Evolutionary conservation across 1,140 invertebrate species (phyloP).

Genomic region (Lasioglossum baleicum): DNA sequence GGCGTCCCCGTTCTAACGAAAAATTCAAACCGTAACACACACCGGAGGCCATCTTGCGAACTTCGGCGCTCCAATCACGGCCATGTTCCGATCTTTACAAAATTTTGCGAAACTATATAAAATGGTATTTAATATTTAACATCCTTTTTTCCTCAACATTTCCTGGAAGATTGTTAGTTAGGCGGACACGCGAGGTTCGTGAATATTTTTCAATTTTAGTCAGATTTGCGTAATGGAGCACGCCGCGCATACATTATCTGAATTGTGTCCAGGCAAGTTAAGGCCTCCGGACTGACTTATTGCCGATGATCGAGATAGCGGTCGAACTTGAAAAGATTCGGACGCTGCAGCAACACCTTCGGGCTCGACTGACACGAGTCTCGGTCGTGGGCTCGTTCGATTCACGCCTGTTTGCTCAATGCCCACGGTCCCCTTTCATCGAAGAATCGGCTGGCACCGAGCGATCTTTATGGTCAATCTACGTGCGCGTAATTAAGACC

Average conservation of each 20-base stretch:
- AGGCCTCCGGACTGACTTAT: neutral
- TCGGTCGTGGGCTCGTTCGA: slow-evolving; percentile 32
- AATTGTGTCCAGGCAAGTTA: no score
- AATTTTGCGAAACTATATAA: no score
- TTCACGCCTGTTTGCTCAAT: slow-evolving; percentile 18
- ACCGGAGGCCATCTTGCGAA: no score
- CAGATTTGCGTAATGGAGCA: neutral
- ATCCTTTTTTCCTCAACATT: no score
- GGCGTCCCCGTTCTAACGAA: no score
- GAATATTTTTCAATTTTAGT: neutral
- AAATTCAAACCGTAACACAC: no score
- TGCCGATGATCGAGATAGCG: neutral
- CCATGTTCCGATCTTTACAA: no score
- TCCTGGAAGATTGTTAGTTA: neutral
- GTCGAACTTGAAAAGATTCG: neutral
- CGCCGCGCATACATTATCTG: no score
- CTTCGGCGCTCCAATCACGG: no score
- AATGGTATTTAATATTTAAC: no score
- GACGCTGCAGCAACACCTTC: slow-evolving; percentile 22
- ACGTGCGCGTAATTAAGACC: slow-evolving; percentile 69
- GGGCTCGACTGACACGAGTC: slow-evolving; percentile 21
- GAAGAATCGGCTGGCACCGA: slow-evolving; percentile 71
- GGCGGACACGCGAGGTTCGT: neutral
- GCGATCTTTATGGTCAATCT: slow-evolving; percentile 79
- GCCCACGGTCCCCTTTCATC: slow-evolving; percentile 58